Percentiles rank a stretch among this genome's conserved stretches.
phyloP scores from a whole-genome alignment of 2,797 vertebrate genomes.

The Epinephelus coioides region DNA sequence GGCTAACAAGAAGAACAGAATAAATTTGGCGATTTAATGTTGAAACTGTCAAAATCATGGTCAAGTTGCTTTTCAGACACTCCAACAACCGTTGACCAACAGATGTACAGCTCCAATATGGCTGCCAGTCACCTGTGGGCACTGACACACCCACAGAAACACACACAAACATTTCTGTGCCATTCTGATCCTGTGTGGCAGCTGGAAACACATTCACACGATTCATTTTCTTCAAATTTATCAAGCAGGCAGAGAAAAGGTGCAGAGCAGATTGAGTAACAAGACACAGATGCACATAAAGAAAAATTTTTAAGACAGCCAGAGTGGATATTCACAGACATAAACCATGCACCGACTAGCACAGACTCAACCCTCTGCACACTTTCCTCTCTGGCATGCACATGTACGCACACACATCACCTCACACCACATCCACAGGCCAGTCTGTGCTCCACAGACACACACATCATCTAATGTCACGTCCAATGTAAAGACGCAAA shows the following conservation, averaged over 20 bases:
- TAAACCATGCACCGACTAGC: constrained; percentile 41
- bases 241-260: constrained; percentile 2
- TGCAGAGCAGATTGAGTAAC: constrained; percentile 26
- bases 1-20: too few species aligned
- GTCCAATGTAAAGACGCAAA: constrained; percentile 38
- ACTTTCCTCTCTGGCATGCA: constrained; percentile 6
- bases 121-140: constrained; percentile 10
- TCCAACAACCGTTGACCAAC: too few species aligned
- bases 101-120: background rate
- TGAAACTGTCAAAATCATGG: too few species aligned
- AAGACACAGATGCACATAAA: constrained; percentile 7
- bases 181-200: background rate
- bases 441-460: constrained; percentile 36
- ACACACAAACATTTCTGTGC: constrained; percentile 8
- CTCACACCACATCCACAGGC: constrained; percentile 27
- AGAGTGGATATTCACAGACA: constrained; percentile 30
- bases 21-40: too few species aligned
- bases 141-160: background rate
- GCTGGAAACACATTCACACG: background rate
- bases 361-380: constrained; percentile 33
- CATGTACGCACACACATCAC: constrained; percentile 43
- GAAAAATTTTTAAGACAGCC: constrained; percentile 12
- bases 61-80: too few species aligned
- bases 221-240: background rate
- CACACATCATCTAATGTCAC: constrained; percentile 63